Evolutionary conservation across 2,797 vertebrate species (phyloP).

Genomic region (Mionectes olivaceus): DNA sequence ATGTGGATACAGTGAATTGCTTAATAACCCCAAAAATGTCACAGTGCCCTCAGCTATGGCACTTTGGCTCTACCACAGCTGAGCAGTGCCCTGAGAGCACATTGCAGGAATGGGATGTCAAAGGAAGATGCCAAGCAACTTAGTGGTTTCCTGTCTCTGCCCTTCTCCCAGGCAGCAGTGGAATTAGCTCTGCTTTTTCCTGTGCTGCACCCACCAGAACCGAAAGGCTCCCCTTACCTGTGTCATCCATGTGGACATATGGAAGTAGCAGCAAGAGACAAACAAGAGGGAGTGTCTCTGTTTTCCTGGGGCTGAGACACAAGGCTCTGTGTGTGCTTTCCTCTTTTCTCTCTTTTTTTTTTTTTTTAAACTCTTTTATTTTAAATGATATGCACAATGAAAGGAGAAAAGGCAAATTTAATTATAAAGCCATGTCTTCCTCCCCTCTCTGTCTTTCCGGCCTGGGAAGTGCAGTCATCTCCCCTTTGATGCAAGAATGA

Average conservation of each 20-base stretch:
- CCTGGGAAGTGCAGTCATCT: neutral
- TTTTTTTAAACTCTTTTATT: neutral
- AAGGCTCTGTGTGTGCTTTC: neutral
- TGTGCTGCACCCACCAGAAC: neutral
- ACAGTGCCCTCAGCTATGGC: neutral
- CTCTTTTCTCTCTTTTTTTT: neutral
- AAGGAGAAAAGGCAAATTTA: conserved; percentile 45
- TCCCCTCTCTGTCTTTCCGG: neutral
- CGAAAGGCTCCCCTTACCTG: neutral
- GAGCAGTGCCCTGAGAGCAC: neutral
- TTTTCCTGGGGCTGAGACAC: neutral
- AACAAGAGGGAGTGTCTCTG: neutral
- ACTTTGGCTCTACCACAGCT: neutral
- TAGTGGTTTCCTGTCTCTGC: neutral
- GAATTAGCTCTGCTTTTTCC: neutral
- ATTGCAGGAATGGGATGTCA: neutral
- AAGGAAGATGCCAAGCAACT: neutral
- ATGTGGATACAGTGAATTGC: neutral
- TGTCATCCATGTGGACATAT: neutral
- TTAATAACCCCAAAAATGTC: neutral
- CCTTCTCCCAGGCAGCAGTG: neutral
- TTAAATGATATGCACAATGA: neutral
- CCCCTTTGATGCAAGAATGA: neutral
- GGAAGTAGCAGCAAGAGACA: neutral
- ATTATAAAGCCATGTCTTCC: neutral